Evolutionary conservation across 1,140 invertebrate genomes (phyloP).

Genomic region (Zaprionus lachaisei): DNA sequence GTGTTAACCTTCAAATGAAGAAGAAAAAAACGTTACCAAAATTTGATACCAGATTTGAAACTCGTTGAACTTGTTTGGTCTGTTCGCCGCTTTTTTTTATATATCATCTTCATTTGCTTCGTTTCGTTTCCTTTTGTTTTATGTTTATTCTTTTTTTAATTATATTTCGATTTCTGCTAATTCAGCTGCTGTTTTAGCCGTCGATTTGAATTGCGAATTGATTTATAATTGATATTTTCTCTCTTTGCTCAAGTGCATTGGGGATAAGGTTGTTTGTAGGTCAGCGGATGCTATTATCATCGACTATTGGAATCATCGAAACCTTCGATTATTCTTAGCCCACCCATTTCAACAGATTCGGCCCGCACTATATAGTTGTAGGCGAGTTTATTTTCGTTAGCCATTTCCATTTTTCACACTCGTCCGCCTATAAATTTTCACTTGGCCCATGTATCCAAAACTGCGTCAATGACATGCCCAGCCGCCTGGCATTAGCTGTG

Average conservation of each 20-base stretch:
- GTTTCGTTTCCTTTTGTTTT: constrained; percentile 33
- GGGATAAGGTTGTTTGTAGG: constrained; percentile 68
- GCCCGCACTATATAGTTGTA: constrained; percentile 46
- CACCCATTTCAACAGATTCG: constrained; percentile 43
- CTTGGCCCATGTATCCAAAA: constrained; percentile 40
- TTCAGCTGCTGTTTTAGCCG: neutral
- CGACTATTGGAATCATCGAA: constrained; percentile 31
- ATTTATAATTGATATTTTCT: constrained; percentile 16
- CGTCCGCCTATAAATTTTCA: constrained; percentile 63
- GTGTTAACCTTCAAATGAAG: constrained; percentile 68
- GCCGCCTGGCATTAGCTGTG: constrained; percentile 55
- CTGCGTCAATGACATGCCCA: constrained; percentile 78
- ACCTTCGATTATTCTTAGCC: constrained; percentile 69
- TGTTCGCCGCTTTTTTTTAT: constrained; percentile 16
- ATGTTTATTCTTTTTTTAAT: constrained; percentile 15
- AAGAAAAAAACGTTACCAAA: constrained; percentile 45
- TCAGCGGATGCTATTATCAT: constrained; percentile 63
- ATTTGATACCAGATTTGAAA: constrained; percentile 53
- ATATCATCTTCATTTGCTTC: constrained; percentile 2
- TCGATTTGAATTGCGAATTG: neutral
- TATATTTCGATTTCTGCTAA: neutral
- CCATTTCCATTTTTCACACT: constrained; percentile 58
- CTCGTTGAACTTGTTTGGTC: constrained; percentile 74
- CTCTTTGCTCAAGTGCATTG: neutral
- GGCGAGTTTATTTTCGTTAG: constrained; percentile 76